Evolutionary conservation across 1,140 invertebrate genomes (phyloP).

Genomic region (Brachionus sp.): DNA sequence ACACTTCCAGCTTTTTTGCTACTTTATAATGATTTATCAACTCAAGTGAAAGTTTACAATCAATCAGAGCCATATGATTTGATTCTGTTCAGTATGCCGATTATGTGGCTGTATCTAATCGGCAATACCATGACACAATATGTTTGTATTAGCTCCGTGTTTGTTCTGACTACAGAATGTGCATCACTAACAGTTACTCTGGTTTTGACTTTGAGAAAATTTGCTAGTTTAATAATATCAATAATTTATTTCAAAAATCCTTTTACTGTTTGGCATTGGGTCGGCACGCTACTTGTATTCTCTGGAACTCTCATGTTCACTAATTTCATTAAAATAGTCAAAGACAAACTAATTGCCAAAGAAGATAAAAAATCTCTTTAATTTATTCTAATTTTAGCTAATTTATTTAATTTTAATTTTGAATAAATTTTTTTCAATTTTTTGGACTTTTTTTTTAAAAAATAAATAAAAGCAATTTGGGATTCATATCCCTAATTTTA

Average conservation of each 20-base stretch:
- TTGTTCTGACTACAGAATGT: conserved; percentile 85
- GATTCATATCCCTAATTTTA: conserved; percentile 17
- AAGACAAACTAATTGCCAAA: background rate
- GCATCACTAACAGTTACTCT: conserved; percentile 89
- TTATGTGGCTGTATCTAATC: conserved; percentile 73
- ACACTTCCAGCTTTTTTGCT: conserved; percentile 79
- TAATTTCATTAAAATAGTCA: conserved; percentile 7
- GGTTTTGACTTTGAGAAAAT: conserved; percentile 90
- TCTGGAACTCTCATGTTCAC: conserved; percentile 86
- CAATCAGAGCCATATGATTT: conserved; percentile 51
- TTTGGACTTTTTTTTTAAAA: background rate
- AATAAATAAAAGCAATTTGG: background rate
- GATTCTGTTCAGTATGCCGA: conserved; percentile 64
- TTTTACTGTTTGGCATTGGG: conserved; percentile 86
- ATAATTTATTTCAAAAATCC: conserved; percentile 91
- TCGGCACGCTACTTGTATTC: conserved; percentile 85
- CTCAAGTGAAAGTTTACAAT: conserved; percentile 64
- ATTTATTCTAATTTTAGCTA: background rate
- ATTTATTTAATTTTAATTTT: background rate
- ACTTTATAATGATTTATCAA: conserved; percentile 70
- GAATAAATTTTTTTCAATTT: background rate
- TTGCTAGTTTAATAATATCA: conserved; percentile 86
- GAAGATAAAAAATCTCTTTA: background rate
- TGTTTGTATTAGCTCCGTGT: conserved; percentile 89
- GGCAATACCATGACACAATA: conserved; percentile 88